Conservation (phyloP, 2,797 vertebrate genomes). For the Gadopsis bispinosus region DNA sequence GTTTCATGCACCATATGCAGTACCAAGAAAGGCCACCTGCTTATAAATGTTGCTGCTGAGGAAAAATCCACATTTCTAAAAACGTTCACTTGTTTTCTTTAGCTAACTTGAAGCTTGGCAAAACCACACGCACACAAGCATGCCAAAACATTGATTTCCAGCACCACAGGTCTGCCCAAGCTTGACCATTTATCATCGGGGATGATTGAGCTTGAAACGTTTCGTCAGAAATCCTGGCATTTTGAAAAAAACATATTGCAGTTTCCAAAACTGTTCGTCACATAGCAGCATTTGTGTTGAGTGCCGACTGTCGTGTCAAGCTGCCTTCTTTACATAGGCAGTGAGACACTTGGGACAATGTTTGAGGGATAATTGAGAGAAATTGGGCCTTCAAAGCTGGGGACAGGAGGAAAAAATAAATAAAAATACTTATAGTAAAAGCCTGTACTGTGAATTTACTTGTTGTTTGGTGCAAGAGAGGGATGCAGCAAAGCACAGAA, state of each 20-base stretch:
- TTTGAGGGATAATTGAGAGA: conserved; percentile 51
- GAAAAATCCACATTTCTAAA: conserved; percentile 27
- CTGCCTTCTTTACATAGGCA: conserved; percentile 49
- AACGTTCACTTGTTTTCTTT: conserved; percentile 15
- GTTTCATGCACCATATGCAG: conserved; percentile 29
- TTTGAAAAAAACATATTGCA: conserved; percentile 23
- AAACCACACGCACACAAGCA: conserved; percentile 8
- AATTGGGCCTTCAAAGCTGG: conserved; percentile 48
- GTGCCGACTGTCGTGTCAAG: conserved; percentile 46
- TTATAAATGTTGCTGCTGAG: conserved; percentile 13
- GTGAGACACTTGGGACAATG: conserved; percentile 40
- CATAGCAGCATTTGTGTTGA: conserved; percentile 37
- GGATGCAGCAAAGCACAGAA: conserved; percentile 5
- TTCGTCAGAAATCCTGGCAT: conserved; percentile 37
- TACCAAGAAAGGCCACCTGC: conserved; percentile 46
- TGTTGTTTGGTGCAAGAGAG: conserved; percentile 23
- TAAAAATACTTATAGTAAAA: conserved; percentile 49
- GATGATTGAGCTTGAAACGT: conserved; percentile 49
- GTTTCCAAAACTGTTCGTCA: conserved; percentile 15
- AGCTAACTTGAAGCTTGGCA: conserved; percentile 31
- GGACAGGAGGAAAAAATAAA: conserved; percentile 47
- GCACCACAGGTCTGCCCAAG: conserved; percentile 40
- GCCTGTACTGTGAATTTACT: conserved; percentile 33
- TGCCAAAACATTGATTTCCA: conserved; percentile 44
- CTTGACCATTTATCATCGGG: conserved; percentile 37